Evolutionary conservation across 2,113 vertebrate species (phyloP).

Genomic region (Columba livia): DNA sequence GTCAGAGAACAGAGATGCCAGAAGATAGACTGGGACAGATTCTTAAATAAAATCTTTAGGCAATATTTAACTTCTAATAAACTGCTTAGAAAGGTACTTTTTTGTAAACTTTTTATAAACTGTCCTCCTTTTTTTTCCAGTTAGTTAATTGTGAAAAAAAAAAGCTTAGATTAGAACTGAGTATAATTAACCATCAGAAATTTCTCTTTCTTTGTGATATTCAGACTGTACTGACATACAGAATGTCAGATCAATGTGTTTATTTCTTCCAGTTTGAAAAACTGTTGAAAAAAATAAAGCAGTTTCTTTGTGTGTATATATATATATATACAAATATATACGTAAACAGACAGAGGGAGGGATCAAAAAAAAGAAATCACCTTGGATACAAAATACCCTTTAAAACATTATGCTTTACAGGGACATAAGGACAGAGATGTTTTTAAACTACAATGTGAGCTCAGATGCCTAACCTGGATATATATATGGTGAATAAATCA

Average conservation of each 20-base stretch:
- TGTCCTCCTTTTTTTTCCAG: neutral
- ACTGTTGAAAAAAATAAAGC: neutral
- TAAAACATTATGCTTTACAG: neutral
- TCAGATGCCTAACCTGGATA: neutral
- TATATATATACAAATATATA: neutral
- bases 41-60: neutral
- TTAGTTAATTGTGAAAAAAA: neutral
- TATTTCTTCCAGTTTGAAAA: neutral
- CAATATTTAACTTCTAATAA: neutral
- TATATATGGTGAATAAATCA: constrained; percentile 29
- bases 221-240: neutral
- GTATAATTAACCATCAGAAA: neutral
- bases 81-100: neutral
- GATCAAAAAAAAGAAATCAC: neutral
- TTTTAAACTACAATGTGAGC: neutral
- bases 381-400: neutral
- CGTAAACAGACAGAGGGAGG: accelerated
- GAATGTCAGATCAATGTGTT: neutral
- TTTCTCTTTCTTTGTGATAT: neutral
- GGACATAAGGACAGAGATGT: neutral
- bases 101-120: neutral
- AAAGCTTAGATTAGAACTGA: accelerated
- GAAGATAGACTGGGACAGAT: accelerated
- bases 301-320: neutral
- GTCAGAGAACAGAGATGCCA: neutral